Base-by-base conservation (phyloP, 1,140 invertebrate species). In the Coptotermes formosanus region DNA sequence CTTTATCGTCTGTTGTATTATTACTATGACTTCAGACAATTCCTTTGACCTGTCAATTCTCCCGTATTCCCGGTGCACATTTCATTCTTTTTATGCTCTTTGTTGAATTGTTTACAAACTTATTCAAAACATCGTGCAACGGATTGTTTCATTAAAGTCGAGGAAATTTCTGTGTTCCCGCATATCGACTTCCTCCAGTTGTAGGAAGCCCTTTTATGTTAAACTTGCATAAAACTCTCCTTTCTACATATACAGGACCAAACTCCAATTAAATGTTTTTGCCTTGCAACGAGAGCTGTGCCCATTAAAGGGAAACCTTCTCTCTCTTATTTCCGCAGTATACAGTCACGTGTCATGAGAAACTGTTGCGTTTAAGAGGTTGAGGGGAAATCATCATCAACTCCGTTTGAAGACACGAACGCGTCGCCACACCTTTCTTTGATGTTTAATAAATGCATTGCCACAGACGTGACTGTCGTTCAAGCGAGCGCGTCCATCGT, bases 131-230 rank as follows among this genome's bases (percentile, higher is more conserved):
- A 75, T 11, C 64, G 14, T 30, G 25, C 64, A 75, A 75, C 25
- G 64, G 64, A 75, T 75, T 75, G 64, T 75, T 75, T 75, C 64
- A 75, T 75, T 75, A 75, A 75, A 75, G 64, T 75, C 64, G n/a
- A 19, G 64, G 64, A 30, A 30, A 75, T 75, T 30, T 75, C 64
- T 30, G 25, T 75, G 64, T 75, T 75, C 64, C 64, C 64, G 64
- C 64, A 75, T 75, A 75, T 75, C 64, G 64, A 75, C 64, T 75
- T 75, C 64, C 64, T 75, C 64, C n/a, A 75, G 25, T 75, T 75
- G 64, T 16, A 25, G 25, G n/a, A 64, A 30, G 25, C 55, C 64
- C 64, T 75, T 75, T 30, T 75, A 75, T 75, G 64, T 75, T 30
- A 75, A 75, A 75, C n/a, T 75, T 12, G 25, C n/a, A 75, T 75